Evolutionary conservation across 1,140 invertebrate species (phyloP).

Genomic region (Conopomorpha cramerella): DNA sequence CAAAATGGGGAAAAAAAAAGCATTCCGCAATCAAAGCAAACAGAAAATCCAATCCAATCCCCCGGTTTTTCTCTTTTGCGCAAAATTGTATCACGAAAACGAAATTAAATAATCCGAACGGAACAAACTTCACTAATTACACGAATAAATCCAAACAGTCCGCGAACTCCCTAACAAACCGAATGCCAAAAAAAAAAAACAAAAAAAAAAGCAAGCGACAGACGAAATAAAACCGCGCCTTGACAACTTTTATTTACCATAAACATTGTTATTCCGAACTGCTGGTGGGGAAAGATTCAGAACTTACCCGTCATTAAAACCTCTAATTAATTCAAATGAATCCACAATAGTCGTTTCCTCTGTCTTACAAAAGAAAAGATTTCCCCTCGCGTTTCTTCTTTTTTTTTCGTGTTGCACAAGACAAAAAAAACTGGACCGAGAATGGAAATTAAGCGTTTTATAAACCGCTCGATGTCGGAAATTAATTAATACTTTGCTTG

Average conservation of each 20-base stretch:
- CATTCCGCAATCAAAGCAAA: no score
- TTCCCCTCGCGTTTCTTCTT: slow-evolving; percentile 14
- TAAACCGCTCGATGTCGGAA: slow-evolving; percentile 33
- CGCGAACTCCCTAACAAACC: slow-evolving; percentile 23
- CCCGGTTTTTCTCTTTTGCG: no score
- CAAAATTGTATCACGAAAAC: slow-evolving; percentile 31
- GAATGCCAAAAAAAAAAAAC: slow-evolving; percentile 39
- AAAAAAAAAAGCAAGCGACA: slow-evolving; percentile 28
- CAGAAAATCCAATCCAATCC: no score
- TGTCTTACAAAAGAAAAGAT: slow-evolving; percentile 29
- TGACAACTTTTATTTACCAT: slow-evolving; percentile 57
- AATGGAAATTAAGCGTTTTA: slow-evolving; percentile 50
- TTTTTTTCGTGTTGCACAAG: no score
- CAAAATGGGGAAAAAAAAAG: no score
- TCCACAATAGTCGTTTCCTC: slow-evolving; percentile 33
- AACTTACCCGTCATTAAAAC: slow-evolving; percentile 45
- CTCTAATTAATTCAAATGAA: slow-evolving; percentile 59
- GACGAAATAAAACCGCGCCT: slow-evolving; percentile 48
- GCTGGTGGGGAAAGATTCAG: slow-evolving; percentile 40
- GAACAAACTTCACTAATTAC: slow-evolving; percentile 55
- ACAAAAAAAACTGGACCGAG: slow-evolving; percentile 23
- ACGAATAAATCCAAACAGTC: slow-evolving; percentile 50
- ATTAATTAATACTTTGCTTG: slow-evolving; percentile 53
- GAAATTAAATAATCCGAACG: slow-evolving; percentile 39
- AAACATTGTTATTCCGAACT: slow-evolving; percentile 43